Percentiles rank a stretch among this genome's conserved stretches.
Conservation (phyloP, 2,113 vertebrate species). For the Sminthopsis crassicaudata region DNA sequence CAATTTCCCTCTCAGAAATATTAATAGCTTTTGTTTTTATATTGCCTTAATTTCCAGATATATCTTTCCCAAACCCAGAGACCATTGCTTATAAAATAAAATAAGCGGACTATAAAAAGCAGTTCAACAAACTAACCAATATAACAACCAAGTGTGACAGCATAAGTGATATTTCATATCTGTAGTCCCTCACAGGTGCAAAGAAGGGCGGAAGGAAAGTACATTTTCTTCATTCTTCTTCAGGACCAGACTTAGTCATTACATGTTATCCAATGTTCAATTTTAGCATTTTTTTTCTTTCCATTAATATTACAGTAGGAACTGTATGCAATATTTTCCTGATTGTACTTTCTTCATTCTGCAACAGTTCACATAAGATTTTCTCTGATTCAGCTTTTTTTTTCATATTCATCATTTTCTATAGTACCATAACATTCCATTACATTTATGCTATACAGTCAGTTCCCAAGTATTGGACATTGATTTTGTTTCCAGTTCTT, state of each 20-base stretch:
- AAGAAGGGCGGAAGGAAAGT: background rate
- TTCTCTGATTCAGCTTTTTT: background rate
- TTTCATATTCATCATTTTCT: background rate
- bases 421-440: slow-evolving; percentile 19
- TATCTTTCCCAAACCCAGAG: background rate
- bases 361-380: background rate
- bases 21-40: background rate
- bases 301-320: background rate
- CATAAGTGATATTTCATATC: background rate
- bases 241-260: background rate
- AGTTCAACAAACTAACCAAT: background rate
- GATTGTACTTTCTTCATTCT: background rate
- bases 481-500: slow-evolving; percentile 27
- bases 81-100: background rate
- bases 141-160: background rate
- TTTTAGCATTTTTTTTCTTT: background rate
- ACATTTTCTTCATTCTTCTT: background rate
- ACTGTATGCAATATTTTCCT: background rate
- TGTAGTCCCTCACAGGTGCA: background rate
- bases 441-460: background rate
- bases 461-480: background rate
- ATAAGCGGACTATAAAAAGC: background rate
- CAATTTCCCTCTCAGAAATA: background rate
- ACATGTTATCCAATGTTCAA: background rate
- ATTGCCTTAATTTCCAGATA: background rate